These are phyloP conservation scores for Cotesia vestalis DNA, from an alignment of 1,140 invertebrate genomes.

Conservation along the genomic window DNA sequence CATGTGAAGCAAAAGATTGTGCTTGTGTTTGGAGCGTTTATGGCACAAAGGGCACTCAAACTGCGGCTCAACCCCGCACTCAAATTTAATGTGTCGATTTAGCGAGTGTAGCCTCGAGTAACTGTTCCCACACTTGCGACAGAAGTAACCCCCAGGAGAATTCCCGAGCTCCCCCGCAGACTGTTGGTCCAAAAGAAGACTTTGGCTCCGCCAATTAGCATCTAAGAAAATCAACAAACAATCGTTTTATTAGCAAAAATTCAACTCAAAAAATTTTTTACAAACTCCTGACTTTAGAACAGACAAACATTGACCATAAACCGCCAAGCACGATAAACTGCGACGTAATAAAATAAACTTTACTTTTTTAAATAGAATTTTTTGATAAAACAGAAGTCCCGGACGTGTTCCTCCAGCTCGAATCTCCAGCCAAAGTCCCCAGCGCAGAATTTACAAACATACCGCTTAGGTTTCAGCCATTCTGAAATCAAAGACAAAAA, in stretches of 20 bases:
- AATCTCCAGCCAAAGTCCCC: neutral
- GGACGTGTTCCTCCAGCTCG: neutral
- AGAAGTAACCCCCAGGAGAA: slow-evolving; percentile 50
- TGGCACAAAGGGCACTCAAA: slow-evolving; percentile 70
- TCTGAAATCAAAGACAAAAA: slow-evolving; percentile 6
- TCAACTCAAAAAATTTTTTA: no score
- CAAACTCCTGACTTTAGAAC: no score
- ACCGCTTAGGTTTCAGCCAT: neutral
- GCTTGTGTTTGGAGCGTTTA: slow-evolving; percentile 71
- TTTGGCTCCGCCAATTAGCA: no score
- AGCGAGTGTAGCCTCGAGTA: slow-evolving; percentile 71
- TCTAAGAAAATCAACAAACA: no score
- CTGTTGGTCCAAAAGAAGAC: neutral
- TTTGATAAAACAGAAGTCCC: neutral
- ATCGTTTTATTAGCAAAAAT: no score
- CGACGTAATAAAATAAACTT: neutral
- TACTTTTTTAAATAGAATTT: neutral
- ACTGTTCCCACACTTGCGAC: slow-evolving; percentile 68
- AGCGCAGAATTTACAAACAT: slow-evolving; percentile 2
- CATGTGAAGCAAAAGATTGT: slow-evolving; percentile 68
- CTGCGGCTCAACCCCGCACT: slow-evolving; percentile 72
- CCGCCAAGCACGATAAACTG: no score
- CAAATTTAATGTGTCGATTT: slow-evolving; percentile 72
- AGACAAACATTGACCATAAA: no score
- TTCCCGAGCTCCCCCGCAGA: neutral